Evolutionary conservation across 2,113 vertebrate genomes (phyloP), one percentile per base, ranked within the genome.

Genomic region (Microcebus murinus): DNA sequence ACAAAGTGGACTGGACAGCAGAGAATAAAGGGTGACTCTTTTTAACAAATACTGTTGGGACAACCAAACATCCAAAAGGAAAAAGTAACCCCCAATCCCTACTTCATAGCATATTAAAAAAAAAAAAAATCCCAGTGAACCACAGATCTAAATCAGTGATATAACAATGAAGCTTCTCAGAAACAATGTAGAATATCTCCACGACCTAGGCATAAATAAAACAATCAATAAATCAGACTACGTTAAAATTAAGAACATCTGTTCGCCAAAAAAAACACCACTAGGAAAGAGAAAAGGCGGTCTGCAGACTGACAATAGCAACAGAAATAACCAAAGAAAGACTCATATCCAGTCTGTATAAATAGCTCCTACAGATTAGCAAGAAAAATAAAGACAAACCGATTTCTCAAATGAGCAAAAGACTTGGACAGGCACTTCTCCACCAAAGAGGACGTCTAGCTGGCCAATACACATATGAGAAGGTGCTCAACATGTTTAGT

Each of bases 241-340:
- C 3, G 70, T 81, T 84, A 81, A 70, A 91, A 93, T 95, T 67
- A 55, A 92, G 63, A 80, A 61, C 77, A 85, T 76, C 81, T 91
- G 42, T 71, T 87, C 87, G 94, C 50, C 39, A 55, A 85, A 73
- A 91, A 91, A 59, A 57, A 59, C 8, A 17, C 23, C 17, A n/a
- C 42, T 36, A 39, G 84, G 34, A 71, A 83, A 36, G 25, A n/a
- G 34, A 89, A 90, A 61, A 55, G n/a, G 29, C 74, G 39, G n/a
- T 45, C 34, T 48, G 57, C 18, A 65, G 34, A 20, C 31, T n/a
- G 55, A 50, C 88, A 95, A 74, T 0, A 83, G 55, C 63, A 45
- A 36, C 15, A 87, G 57, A 70, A 81, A 71, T 18, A 76, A 31
- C 52, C 13, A 31, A 67, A 39, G 36, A 50, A 81, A 67, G n/a